Base-by-base conservation (phyloP, 2,797 vertebrate genomes). In the Coluber constrictor region DNA sequence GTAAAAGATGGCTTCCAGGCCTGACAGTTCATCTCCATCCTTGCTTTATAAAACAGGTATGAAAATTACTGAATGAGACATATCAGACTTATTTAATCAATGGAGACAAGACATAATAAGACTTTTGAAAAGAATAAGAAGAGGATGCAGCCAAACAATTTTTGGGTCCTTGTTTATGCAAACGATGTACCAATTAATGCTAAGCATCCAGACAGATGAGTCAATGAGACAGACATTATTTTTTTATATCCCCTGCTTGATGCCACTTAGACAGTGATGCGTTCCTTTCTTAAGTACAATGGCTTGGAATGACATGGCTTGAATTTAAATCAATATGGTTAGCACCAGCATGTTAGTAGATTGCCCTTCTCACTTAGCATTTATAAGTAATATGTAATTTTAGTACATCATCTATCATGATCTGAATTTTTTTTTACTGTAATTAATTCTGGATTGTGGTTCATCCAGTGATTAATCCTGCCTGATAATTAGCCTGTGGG, bases 381-480 rank as follows among this genome's bases (percentile, higher is more conserved):
- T 32, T 83, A 59, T 79, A 79, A 92, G 27, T 27, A 61, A 32
- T 57, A 83, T 43, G n/a, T 61, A 51, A 18, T 37, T 32, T 61
- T 86, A 61, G 18, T 29, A 86, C 43, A 83, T 47, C n/a, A 37
- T 20, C 23, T 51, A 90, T 32, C 59, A 90, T 29, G 20, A 43
- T 61, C 61, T 51, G 47, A 61, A 61, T 61, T n/a, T 54, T 37
- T 89, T 37, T 89, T 47, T n/a, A 60, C 89, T 94, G 63, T 93
- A 96, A 94, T 94, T 95, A 94, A 94, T 94, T 92, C 93, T 59
- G 95, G 11, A 60, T 23, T 70, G 56, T 55, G 90, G 43, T 63
- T 90, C 89, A 66, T 27, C 32, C 51, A 86, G 10, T 63, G 55
- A 83, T 59, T 89, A 66, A 12, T 32, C 61, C 37, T 15, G 51